phyloP scores from a whole-genome alignment of 1,140 invertebrate genomes.

The Bombus affinis region DNA sequence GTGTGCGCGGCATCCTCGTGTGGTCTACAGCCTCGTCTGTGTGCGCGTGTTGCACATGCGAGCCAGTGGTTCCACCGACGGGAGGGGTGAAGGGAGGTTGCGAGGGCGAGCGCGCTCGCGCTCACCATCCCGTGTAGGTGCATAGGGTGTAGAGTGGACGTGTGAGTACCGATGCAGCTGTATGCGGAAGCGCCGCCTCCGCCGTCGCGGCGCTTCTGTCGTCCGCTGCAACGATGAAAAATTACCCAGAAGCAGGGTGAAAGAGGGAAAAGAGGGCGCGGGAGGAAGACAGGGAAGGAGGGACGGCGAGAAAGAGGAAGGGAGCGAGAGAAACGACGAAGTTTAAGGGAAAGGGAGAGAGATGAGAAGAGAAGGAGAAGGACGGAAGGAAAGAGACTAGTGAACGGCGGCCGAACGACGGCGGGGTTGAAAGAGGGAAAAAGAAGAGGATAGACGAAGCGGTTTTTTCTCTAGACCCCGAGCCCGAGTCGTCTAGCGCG shows the following conservation, averaged over 20 bases:
- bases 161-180: conserved; percentile 55
- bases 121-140: conserved; percentile 22
- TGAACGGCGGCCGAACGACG: conserved; percentile 40
- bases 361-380: conserved; percentile 8
- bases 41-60: conserved; percentile 18
- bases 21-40: conserved; percentile 12
- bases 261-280: conserved; percentile 61
- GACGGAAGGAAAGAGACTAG: conserved; percentile 13
- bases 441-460: conserved; percentile 57
- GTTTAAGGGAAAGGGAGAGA: conserved; percentile 41
- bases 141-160: neutral
- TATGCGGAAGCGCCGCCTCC: conserved; percentile 68
- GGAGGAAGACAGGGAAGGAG: neutral
- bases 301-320: neutral
- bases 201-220: conserved; percentile 75
- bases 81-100: neutral
- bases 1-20: conserved; percentile 39
- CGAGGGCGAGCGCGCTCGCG: neutral
- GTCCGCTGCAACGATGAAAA: conserved; percentile 80
- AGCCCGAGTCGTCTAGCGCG: conserved; percentile 76
- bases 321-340: conserved; percentile 51
- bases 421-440: conserved; percentile 36
- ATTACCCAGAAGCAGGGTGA: conserved; percentile 78
- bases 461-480: conserved; percentile 75
- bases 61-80: conserved; percentile 20